Base-by-base conservation (phyloP, 2,888 invertebrate genomes). In the Sarcophaga carnaria region DNA sequence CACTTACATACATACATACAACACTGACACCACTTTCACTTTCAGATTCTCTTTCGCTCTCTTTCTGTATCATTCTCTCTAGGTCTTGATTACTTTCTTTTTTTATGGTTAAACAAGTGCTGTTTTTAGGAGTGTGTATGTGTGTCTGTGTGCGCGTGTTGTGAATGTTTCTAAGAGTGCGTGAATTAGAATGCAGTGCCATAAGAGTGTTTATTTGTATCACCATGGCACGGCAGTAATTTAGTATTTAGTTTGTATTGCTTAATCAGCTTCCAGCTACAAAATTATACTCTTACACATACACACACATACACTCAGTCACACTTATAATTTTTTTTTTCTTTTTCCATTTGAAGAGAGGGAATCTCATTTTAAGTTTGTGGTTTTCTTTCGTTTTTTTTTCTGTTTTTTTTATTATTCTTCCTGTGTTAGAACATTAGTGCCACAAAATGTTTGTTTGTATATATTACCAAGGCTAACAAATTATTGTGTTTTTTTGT, bases 191-290 rank as follows among this genome's bases (percentile, higher is more conserved):
- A 54, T 69, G 47, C 49, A 66, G 11, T 71, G 22, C 49, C 25
- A 54, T 25, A 17, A 37, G 11, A 12, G 45, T 69, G 25, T 47
- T 69, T 54, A 59, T 22, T 64, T 76, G 66, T 62, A 64, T 59
- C 25, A 45, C 76, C 25, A 82, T 54, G 4, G 54, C 54, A 37
- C 64, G 49, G 67, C 66, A 72, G 72, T 78, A 67, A 69, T 72
- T 83, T 67, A 78, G 49, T 66, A 83, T 83, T 78, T 70, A 71
- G 83, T 78, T 78, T 78, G 67, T 82, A 79, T 69, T 60, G 78
- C 81, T 82, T 85, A 85, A 85, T 85, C 81, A 85, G 85, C 85
- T 85, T 72, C 85, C 75, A 85, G 70, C 85, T 74, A 74, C 70
- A 82, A 78, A 72, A 69, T 59, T 72, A 59, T 47, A 77, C 49